Conservation (phyloP, 92 coral and sea anemone species). For the Galaxea fascicularis region DNA sequence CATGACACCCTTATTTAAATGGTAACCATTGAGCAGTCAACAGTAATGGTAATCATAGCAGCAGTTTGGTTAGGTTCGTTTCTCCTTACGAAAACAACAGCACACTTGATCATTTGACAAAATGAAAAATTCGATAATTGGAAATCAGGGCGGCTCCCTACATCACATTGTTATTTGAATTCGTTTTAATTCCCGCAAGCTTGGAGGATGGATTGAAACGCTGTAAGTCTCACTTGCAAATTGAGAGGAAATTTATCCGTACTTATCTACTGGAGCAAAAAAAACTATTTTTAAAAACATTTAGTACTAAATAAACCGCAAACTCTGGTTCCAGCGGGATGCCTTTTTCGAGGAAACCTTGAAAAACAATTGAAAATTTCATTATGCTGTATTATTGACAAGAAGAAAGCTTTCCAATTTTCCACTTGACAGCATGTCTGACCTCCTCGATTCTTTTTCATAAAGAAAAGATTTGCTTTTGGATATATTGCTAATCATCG, state of each 20-base stretch:
- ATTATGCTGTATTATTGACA: constrained; percentile 12
- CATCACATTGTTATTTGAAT: background rate
- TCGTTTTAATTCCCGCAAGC: constrained; percentile 1
- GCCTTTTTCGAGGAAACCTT: constrained; percentile 9
- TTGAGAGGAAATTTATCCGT: constrained; percentile 22
- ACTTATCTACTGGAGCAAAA: constrained; percentile 11
- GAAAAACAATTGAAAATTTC: constrained; percentile 23
- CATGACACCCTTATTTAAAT: too few relatives aligned
- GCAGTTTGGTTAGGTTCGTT: background rate
- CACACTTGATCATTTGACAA: background rate
- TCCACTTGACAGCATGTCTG: background rate
- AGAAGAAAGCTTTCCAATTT: background rate
- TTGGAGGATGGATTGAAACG: background rate
- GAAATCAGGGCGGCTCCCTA: constrained; percentile 1
- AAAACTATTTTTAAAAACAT: background rate
- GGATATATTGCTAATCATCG: background rate
- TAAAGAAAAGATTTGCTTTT: constrained; percentile 11
- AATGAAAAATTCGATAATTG: background rate
- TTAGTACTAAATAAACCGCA: constrained; percentile 27
- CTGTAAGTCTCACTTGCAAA: constrained; percentile 26
- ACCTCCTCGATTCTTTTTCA: background rate
- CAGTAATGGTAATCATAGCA: background rate
- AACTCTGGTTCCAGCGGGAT: constrained; percentile 8
- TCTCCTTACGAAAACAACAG: background rate
- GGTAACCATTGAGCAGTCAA: background rate